phyloP scores from a whole-genome alignment of 2,113 vertebrate genomes.

The Oreotrochilus melanogaster region DNA sequence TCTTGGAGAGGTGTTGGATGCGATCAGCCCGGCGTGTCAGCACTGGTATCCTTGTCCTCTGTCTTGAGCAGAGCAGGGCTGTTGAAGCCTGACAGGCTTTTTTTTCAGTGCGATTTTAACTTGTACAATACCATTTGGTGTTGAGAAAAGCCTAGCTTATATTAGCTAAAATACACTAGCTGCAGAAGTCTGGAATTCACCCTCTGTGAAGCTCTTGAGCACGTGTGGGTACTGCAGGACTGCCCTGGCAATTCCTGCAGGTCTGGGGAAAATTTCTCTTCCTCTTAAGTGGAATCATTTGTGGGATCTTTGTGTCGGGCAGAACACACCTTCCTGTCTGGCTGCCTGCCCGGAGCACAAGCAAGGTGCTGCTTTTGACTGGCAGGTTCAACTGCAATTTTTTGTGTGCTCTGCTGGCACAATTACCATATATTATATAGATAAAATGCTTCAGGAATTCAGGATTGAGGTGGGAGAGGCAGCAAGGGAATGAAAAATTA shows the following conservation, averaged over 20 bases:
- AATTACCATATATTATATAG: neutral
- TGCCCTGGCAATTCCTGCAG: neutral
- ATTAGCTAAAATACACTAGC: neutral
- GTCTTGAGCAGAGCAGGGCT: neutral
- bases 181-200: neutral
- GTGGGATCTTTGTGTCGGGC: too few relatives aligned
- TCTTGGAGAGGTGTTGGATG: neutral
- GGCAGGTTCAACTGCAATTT: neutral
- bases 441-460: neutral
- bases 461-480: neutral
- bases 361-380: neutral
- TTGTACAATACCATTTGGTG: accelerated
- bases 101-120: neutral
- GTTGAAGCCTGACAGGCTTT: neutral
- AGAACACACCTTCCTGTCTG: neutral
- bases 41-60: neutral
- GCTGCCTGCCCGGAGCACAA: neutral
- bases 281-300: neutral
- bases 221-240: accelerated
- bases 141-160: neutral
- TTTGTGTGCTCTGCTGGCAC: neutral
- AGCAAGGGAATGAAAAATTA: neutral
- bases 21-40: neutral
- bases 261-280: neutral
- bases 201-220: neutral